Percentiles rank a stretch among this genome's conserved stretches.
Evolutionary conservation across 2,113 vertebrate genomes (phyloP).

Genomic region (Apteryx owenii): DNA sequence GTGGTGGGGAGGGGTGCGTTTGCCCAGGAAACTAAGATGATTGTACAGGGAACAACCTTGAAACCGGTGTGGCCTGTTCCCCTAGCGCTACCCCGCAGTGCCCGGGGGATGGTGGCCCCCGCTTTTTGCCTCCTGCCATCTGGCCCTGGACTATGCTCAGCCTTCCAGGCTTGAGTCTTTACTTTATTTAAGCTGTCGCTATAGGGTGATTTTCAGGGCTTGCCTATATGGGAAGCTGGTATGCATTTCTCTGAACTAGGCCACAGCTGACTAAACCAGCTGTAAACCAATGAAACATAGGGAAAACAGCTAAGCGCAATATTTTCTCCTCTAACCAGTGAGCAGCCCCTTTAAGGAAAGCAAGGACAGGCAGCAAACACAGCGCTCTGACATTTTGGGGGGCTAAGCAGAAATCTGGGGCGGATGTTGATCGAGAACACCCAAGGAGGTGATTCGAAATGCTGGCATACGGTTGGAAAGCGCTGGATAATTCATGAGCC

Average conservation of each 20-base stretch:
- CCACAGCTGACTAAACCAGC: not conserved
- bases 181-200: not conserved
- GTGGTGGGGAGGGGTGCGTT: too few relatives aligned
- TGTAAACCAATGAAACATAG: not conserved
- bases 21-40: not conserved
- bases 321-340: not conserved
- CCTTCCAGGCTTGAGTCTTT: not conserved
- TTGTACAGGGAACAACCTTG: not conserved
- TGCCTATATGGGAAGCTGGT: not conserved
- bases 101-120: accelerated
- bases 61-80: not conserved
- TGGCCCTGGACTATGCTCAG: not conserved
- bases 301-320: not conserved
- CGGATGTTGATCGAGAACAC: not conserved
- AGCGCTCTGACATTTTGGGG: not conserved
- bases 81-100: accelerated
- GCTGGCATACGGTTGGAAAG: not conserved
- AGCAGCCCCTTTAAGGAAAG: not conserved
- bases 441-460: not conserved
- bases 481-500: not conserved
- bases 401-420: not conserved
- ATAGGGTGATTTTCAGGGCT: too few relatives aligned
- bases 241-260: not conserved
- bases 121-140: not conserved
- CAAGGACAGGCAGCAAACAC: not conserved